These are phyloP conservation scores for Hippocampus abdominalis DNA, from an alignment of 2,113 vertebrate genomes.

Conservation along the genomic window DNA sequence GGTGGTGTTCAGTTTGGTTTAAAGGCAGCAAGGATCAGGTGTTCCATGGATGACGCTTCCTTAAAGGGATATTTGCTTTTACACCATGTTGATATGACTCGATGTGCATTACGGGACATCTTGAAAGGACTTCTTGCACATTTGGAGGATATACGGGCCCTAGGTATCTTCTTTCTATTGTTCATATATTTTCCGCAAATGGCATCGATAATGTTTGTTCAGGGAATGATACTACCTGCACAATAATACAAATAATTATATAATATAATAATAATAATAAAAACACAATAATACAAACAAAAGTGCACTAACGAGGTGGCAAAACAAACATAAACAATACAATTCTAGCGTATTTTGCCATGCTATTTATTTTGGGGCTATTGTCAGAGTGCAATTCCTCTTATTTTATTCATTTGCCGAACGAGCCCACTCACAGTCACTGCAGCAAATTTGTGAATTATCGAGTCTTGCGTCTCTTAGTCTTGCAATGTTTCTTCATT, in stretches of 20 bases:
- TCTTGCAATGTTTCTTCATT: constrained; percentile 65
- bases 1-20: constrained; percentile 69
- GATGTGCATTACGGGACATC: constrained; percentile 44
- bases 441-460: constrained; percentile 39
- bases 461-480: not conserved
- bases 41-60: constrained; percentile 51
- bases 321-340: constrained; percentile 25
- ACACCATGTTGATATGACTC: constrained; percentile 58
- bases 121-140: constrained; percentile 52
- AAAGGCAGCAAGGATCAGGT: constrained; percentile 58
- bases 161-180: constrained; percentile 47
- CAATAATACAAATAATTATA: constrained; percentile 39
- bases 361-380: constrained; percentile 3
- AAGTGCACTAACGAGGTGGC: not conserved
- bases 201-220: constrained; percentile 39
- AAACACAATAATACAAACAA: constrained; percentile 37
- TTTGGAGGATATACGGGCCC: constrained; percentile 60
- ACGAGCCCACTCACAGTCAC: constrained; percentile 27
- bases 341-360: constrained; percentile 40
- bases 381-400: not conserved
- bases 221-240: constrained; percentile 5
- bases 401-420: constrained; percentile 1
- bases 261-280: too few species aligned
- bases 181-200: constrained; percentile 48
- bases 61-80: constrained; percentile 33